Percentiles rank a stretch among this genome's conserved stretches.
Conservation (phyloP, 2,888 invertebrate genomes). For the Uloborus plumipes region DNA sequence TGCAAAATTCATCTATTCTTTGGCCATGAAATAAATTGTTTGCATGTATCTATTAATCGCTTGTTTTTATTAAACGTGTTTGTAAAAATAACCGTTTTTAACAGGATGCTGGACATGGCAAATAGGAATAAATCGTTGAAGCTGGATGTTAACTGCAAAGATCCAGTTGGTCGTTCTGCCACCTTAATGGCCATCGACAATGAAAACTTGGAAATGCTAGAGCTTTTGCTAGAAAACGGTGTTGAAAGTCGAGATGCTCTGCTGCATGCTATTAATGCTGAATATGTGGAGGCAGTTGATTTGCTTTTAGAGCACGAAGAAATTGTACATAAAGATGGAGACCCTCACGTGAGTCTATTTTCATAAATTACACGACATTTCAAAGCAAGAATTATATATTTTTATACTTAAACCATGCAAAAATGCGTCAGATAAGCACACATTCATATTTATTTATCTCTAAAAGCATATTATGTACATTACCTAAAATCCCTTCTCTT, state of each 20-base stretch:
- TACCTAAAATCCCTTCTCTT: not conserved
- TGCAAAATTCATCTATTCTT: no score
- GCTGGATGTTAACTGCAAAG: constrained; percentile 88
- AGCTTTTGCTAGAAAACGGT: constrained; percentile 73
- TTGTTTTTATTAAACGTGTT: not conserved
- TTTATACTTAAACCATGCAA: no score
- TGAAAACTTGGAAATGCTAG: constrained; percentile 95
- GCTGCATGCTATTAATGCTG: constrained; percentile 92
- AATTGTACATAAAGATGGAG: constrained; percentile 81
- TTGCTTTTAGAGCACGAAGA: constrained; percentile 91
- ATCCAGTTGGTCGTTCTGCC: constrained; percentile 90
- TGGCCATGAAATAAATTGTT: no score
- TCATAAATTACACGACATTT: not conserved
- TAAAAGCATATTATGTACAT: not conserved
- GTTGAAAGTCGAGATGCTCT: constrained; percentile 88
- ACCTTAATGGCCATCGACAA: constrained; percentile 92
- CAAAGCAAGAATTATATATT: no score
- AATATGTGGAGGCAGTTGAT: constrained; percentile 96
- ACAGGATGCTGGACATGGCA: constrained; percentile 77
- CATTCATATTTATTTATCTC: no score
- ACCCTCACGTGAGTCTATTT: constrained; percentile 69
- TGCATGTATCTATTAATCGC: no score
- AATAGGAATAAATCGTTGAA: constrained; percentile 21
- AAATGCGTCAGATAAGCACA: no score
- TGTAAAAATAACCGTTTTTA: constrained; percentile 40